Conservation (phyloP, 2,888 invertebrate genomes). For the Spilosoma lubricipeda region DNA sequence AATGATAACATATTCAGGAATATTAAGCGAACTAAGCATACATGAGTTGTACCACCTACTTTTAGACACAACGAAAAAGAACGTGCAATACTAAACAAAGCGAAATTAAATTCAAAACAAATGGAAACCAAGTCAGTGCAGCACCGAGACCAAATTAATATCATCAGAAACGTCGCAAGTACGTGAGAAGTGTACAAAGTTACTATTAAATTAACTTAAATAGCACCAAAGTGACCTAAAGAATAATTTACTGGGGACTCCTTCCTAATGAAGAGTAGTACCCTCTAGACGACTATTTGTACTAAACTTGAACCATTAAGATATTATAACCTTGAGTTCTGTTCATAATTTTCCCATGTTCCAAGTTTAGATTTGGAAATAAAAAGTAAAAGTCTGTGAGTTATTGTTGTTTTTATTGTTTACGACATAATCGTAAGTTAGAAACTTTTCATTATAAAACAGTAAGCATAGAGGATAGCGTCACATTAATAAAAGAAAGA, state of each 20-base stretch:
- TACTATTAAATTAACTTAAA: slow-evolving; percentile 83
- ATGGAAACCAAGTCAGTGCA: slow-evolving; percentile 39
- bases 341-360: slow-evolving; percentile 57
- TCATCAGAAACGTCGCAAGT: slow-evolving; percentile 59
- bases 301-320: slow-evolving; percentile 82
- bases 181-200: slow-evolving; percentile 75
- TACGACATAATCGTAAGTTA: slow-evolving; percentile 19
- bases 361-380: slow-evolving; percentile 45
- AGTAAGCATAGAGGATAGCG: not conserved
- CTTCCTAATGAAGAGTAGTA: slow-evolving; percentile 82
- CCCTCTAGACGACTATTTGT: slow-evolving; percentile 79
- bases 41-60: not conserved
- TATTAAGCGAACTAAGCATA: too few relatives aligned
- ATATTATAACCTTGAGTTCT: slow-evolving; percentile 78
- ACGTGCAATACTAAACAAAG: not conserved
- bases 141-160: slow-evolving; percentile 56
- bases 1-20: too few relatives aligned
- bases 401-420: slow-evolving; percentile 28
- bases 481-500: not conserved
- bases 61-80: not conserved
- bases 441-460: slow-evolving; percentile 6
- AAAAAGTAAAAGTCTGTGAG: slow-evolving; percentile 33
- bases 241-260: slow-evolving; percentile 80
- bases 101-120: slow-evolving; percentile 25
- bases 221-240: slow-evolving; percentile 83